Base-by-base conservation (phyloP, 2,888 invertebrate genomes). In the Kryphioiulus occultus region DNA sequence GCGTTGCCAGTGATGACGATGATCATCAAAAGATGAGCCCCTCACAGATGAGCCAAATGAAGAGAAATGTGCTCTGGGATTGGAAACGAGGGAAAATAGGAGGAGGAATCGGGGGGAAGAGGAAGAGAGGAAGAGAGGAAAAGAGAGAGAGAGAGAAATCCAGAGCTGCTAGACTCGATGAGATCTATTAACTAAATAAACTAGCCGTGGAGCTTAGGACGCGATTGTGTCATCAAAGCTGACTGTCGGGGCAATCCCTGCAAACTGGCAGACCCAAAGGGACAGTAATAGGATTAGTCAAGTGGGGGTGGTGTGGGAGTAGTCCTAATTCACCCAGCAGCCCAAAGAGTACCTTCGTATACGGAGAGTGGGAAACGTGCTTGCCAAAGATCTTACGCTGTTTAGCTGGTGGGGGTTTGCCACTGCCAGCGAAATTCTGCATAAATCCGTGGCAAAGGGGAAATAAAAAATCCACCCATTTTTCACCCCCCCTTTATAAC, bases 151-250 rank as follows among this genome's bases (percentile, higher is more conserved):
- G 53, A 86, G 86, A 86, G 47, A 59, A 59, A 59, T 85, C 85
- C 85, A 39, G 19, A 26, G 85, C 85, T 35, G 39, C 39, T 53
- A 86, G 86, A 86, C 47, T 86, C 53, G 86, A 86, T 53, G 86
- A 53, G 86, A 86, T 86, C 86, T 86, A 86, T 86, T 86, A 86
- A 86, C 86, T 86, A 86, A 86, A 86, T 86, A 86, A 86, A 86
- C 86, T 86, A 86, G 86, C 86, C 32, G 10, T 86, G 47, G 86
- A 53, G 86, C 86, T 86, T 86, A 86, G 59, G 35, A 42, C 26
- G 59, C 86, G 86, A 86, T 86, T 86, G 86, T 86, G 86, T 86
- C 86, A 86, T 86, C 53, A 86, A 53, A n/a, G 86, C 59, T 86
- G 86, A 53, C 53, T 86, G 86, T 86, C 59, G 86, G 86, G 86